These are phyloP conservation scores for Acronicta psi DNA, from an alignment of 2,888 invertebrate species.

Conservation along the genomic window DNA sequence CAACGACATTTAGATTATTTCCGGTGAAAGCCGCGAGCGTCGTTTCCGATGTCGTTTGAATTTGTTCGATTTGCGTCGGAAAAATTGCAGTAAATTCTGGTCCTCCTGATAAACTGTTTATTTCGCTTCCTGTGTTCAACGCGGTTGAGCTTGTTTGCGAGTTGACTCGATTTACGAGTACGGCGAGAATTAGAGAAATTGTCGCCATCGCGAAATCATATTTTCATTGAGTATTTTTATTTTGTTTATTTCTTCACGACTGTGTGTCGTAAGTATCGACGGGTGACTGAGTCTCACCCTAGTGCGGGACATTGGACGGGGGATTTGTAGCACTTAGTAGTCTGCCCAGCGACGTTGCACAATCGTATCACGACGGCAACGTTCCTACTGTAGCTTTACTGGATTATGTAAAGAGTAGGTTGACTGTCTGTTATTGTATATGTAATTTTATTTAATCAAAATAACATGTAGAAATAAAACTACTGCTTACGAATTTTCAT, in stretches of 20 bases:
- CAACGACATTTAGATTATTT: slow-evolving; percentile 82
- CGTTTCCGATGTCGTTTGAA: slow-evolving; percentile 78
- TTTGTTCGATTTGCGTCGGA: slow-evolving; percentile 76
- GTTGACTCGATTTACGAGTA: slow-evolving; percentile 71
- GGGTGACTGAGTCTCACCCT: slow-evolving; percentile 62
- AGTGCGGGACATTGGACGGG: slow-evolving; percentile 72
- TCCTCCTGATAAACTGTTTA: slow-evolving; percentile 67
- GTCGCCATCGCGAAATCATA: slow-evolving; percentile 67
- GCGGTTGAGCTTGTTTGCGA: slow-evolving; percentile 63
- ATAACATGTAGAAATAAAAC: no score
- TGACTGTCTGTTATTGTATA: slow-evolving; percentile 4
- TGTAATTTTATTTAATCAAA: no score
- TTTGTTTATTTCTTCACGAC: slow-evolving; percentile 48
- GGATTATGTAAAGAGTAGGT: slow-evolving; percentile 74
- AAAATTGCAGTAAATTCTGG: slow-evolving; percentile 61
- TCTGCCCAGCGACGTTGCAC: slow-evolving; percentile 83
- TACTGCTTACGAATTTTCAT: no score
- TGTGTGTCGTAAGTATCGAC: slow-evolving; percentile 63
- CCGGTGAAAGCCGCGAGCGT: slow-evolving; percentile 76
- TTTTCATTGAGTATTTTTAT: slow-evolving; percentile 57
- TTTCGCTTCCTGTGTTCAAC: slow-evolving; percentile 57
- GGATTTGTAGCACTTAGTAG: slow-evolving; percentile 88
- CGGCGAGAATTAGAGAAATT: slow-evolving; percentile 67
- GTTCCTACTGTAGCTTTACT: slow-evolving; percentile 74
- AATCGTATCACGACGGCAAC: slow-evolving; percentile 75